Percentiles rank a stretch among this genome's conserved stretches.
Conservation (phyloP, 2,113 vertebrate species). For the Micronisus gabar region DNA sequence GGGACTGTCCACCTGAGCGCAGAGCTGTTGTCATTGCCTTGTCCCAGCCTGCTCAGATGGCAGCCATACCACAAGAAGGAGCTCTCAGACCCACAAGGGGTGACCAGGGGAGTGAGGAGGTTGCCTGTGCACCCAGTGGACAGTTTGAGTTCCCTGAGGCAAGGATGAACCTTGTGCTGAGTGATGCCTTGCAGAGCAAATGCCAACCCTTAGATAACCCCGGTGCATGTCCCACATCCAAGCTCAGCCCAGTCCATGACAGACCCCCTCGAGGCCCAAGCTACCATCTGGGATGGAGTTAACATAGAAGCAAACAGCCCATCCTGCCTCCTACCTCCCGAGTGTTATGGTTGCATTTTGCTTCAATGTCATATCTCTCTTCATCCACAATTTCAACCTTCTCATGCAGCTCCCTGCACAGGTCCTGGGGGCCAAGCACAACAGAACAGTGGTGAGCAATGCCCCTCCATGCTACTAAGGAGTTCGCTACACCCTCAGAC, state of each 20-base stretch:
- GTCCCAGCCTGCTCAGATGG: not conserved
- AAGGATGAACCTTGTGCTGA: not conserved
- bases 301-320: not conserved
- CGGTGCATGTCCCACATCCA: not conserved
- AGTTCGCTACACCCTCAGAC: fast-evolving
- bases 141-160: not conserved
- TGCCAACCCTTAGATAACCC: not conserved
- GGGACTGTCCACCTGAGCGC: not conserved
- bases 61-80: fast-evolving
- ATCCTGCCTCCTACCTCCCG: slow-evolving; percentile 77
- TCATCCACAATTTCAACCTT: slow-evolving; percentile 91
- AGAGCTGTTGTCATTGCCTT: not conserved
- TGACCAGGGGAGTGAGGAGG: not conserved
- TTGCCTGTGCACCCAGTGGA: not conserved
- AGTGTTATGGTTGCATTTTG: slow-evolving; percentile 89
- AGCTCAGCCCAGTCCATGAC: not conserved
- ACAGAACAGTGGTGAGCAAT: fast-evolving
- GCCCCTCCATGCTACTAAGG: not conserved
- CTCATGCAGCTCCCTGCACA: slow-evolving; percentile 86
- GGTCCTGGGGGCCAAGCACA: slow-evolving; percentile 71
- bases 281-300: not conserved
- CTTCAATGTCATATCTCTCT: slow-evolving; percentile 91
- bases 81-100: not conserved
- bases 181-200: not conserved
- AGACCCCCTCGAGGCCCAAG: not conserved